Evolutionary conservation across 2,797 vertebrate genomes (phyloP).

Genomic region (Gorsachius magnificus): DNA sequence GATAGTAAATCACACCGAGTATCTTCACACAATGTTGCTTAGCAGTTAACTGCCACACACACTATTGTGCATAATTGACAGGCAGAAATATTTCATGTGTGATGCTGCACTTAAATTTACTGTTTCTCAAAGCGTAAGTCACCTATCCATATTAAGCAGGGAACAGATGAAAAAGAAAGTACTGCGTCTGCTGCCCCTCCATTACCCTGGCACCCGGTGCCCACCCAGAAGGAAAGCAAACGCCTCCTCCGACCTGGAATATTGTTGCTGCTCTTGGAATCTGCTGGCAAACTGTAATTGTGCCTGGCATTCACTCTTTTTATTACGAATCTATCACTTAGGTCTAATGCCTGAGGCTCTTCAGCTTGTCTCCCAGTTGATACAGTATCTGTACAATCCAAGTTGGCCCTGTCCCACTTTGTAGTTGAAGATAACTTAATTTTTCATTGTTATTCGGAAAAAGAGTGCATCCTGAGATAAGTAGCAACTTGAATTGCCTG

Average conservation of each 20-base stretch:
- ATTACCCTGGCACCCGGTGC: background rate
- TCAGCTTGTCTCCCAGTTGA: background rate
- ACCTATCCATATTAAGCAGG: background rate
- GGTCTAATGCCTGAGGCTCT: background rate
- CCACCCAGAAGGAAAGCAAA: background rate
- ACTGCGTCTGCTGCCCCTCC: background rate
- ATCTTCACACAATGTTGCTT: background rate
- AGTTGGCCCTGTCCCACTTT: background rate
- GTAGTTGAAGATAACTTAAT: background rate
- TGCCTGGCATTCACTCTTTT: background rate
- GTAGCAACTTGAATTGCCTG: background rate
- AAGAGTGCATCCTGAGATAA: background rate
- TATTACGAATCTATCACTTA: background rate
- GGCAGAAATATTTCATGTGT: conserved; percentile 28
- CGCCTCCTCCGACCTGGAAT: background rate
- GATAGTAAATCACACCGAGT: conserved; percentile 35
- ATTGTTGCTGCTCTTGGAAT: background rate
- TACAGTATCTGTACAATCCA: background rate
- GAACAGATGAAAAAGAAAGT: background rate
- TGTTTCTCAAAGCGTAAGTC: background rate
- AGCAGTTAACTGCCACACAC: conserved; percentile 27
- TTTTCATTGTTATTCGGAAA: background rate
- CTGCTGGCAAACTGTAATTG: background rate
- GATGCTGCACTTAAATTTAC: conserved; percentile 15
- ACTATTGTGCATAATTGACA: background rate